phyloP scores from a whole-genome alignment of 2,113 vertebrate genomes.

The Actenoides hombroni region DNA sequence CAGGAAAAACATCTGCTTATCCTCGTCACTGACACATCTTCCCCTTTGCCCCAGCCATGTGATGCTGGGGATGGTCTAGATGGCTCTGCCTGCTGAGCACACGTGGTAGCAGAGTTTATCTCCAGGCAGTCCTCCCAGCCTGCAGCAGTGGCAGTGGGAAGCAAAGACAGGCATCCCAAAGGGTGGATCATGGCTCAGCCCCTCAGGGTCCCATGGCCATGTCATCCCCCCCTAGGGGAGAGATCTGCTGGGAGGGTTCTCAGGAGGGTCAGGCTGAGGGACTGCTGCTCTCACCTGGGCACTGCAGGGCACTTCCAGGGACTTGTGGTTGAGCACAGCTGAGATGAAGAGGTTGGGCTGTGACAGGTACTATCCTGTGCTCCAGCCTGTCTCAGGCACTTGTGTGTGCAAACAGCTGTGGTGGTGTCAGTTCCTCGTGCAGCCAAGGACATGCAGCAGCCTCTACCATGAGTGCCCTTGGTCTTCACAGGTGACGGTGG shows the following conservation, averaged over 20 bases:
- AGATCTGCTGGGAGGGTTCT: not conserved
- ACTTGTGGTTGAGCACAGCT: not conserved
- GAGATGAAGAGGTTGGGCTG: not conserved
- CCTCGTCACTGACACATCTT: fast-evolving
- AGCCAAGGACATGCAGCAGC: fast-evolving
- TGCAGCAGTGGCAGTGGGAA: not conserved
- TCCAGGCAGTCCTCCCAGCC: not conserved
- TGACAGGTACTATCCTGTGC: not conserved
- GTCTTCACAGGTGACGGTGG: not conserved
- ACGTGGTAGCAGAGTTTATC: fast-evolving
- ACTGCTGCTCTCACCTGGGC: not conserved
- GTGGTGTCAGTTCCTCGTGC: fast-evolving
- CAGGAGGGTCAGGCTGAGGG: not conserved
- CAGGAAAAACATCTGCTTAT: not conserved
- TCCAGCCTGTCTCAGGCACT: not conserved
- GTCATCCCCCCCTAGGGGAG: fast-evolving
- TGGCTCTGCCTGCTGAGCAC: not conserved
- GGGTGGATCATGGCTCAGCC: not conserved
- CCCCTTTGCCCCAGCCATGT: not conserved
- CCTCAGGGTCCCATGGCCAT: not conserved
- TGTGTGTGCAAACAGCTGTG: not conserved
- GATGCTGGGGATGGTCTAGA: fast-evolving
- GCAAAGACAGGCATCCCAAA: not conserved
- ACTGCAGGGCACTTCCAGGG: fast-evolving
- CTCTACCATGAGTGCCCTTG: not conserved